These are phyloP conservation scores for Drosophila affinis DNA, from an alignment of 2,888 invertebrate genomes.

Conservation along the genomic window DNA sequence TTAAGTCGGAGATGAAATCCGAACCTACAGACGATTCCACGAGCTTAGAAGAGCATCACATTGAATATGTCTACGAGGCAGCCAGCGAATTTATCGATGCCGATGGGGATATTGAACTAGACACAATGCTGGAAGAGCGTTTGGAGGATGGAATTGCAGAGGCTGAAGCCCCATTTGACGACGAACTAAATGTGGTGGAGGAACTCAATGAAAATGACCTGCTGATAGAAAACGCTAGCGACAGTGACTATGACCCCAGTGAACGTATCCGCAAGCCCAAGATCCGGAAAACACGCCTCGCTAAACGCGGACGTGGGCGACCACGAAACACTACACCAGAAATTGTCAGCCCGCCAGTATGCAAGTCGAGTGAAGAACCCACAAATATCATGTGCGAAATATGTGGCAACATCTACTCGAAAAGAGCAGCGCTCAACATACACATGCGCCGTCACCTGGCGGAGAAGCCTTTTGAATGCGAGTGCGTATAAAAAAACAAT, in stretches of 20 bases:
- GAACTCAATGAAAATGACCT: conserved; percentile 47
- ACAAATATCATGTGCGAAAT: conserved; percentile 82
- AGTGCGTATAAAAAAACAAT: conserved; percentile 65
- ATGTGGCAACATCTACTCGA: conserved; percentile 83
- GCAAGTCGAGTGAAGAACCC: conserved; percentile 57
- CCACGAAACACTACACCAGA: conserved; percentile 48
- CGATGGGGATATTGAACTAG: conserved; percentile 71
- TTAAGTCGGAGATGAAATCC: conserved; percentile 74
- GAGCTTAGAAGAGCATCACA: conserved; percentile 50
- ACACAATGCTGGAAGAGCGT: conserved; percentile 64
- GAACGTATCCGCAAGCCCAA: conserved; percentile 66
- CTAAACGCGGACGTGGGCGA: conserved; percentile 65
- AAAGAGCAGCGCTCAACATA: conserved; percentile 81
- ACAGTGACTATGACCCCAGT: conserved; percentile 69
- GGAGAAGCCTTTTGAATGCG: conserved; percentile 83
- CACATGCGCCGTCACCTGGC: conserved; percentile 83
- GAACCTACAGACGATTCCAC: conserved; percentile 67
- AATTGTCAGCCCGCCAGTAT: conserved; percentile 1
- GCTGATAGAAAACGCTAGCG: conserved; percentile 53
- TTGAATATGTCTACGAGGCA: conserved; percentile 68
- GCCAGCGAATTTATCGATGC: conserved; percentile 76
- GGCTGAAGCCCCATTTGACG: conserved; percentile 24
- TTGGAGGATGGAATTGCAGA: conserved; percentile 59
- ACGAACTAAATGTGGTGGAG: conserved; percentile 16
- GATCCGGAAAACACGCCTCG: conserved; percentile 48